Evolutionary conservation across 2,113 vertebrate genomes (phyloP).

Genomic region (Helogale parvula): DNA sequence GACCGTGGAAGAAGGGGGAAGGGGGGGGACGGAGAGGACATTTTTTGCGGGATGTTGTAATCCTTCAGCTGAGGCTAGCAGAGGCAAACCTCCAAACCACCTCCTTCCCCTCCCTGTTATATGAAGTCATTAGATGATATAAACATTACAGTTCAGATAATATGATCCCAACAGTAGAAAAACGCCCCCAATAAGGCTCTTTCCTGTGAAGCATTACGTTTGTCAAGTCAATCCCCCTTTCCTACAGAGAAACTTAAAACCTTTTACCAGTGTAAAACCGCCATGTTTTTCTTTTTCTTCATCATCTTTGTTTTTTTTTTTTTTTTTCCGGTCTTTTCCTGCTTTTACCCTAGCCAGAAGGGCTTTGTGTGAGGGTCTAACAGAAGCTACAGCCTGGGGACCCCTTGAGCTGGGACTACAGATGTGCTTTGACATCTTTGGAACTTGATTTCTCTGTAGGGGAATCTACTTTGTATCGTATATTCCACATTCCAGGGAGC

Average conservation of each 20-base stretch:
- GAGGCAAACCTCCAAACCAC: not conserved
- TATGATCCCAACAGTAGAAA: not conserved
- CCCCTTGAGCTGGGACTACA: not conserved
- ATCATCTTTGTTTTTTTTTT: too few relatives aligned
- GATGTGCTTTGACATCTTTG: not conserved
- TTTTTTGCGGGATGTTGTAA: not conserved
- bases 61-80: not conserved
- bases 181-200: not conserved
- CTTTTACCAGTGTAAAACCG: not conserved
- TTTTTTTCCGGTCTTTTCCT: constrained; percentile 1
- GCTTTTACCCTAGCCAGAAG: not conserved
- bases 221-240: not conserved
- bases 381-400: not conserved
- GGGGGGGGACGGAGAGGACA: not conserved
- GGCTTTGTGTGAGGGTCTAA: not conserved
- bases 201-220: not conserved
- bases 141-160: not conserved
- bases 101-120: not conserved
- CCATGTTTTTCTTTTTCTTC: too few relatives aligned
- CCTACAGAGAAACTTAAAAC: not conserved
- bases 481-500: not conserved
- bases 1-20: not conserved
- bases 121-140: not conserved
- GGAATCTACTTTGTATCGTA: not conserved
- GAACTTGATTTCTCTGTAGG: not conserved